phyloP scores from a whole-genome alignment of 2,113 vertebrate genomes.

The Ochotona curzoniae region DNA sequence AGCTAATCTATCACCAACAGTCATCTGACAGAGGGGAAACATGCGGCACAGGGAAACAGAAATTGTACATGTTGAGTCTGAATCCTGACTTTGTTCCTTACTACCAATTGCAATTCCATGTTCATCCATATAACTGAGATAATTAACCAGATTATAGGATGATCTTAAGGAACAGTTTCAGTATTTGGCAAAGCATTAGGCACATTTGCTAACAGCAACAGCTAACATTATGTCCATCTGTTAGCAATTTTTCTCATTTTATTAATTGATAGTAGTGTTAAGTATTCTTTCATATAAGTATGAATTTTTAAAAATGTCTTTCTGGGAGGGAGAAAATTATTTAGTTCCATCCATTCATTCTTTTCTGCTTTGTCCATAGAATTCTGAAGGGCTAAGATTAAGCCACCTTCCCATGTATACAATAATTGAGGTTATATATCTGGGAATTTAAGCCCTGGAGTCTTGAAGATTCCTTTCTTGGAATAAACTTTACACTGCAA shows the following conservation, averaged over 20 bases:
- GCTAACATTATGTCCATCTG: background rate
- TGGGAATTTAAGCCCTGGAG: slow-evolving; percentile 29
- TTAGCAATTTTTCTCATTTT: background rate
- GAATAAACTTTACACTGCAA: slow-evolving; percentile 62
- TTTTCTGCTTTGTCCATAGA: background rate
- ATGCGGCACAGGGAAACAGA: background rate
- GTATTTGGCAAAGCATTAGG: background rate
- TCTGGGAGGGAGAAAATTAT: background rate
- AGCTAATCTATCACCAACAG: background rate
- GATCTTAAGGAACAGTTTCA: background rate
- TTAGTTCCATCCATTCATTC: background rate
- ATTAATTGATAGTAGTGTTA: slow-evolving; percentile 1
- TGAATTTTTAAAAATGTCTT: background rate
- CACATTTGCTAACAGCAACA: background rate
- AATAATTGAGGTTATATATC: slow-evolving; percentile 54
- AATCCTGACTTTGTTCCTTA: background rate
- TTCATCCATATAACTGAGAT: background rate
- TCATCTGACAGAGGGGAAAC: background rate
- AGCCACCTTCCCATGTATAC: slow-evolving; percentile 47
- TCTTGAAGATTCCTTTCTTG: slow-evolving; percentile 27
- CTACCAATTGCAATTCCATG: background rate
- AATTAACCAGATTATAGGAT: background rate
- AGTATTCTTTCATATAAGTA: slow-evolving; percentile 20
- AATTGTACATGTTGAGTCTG: background rate
- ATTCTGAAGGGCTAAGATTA: slow-evolving; percentile 49